Conservation (phyloP, 2,888 invertebrate genomes). For the Cephus pulcher region DNA sequence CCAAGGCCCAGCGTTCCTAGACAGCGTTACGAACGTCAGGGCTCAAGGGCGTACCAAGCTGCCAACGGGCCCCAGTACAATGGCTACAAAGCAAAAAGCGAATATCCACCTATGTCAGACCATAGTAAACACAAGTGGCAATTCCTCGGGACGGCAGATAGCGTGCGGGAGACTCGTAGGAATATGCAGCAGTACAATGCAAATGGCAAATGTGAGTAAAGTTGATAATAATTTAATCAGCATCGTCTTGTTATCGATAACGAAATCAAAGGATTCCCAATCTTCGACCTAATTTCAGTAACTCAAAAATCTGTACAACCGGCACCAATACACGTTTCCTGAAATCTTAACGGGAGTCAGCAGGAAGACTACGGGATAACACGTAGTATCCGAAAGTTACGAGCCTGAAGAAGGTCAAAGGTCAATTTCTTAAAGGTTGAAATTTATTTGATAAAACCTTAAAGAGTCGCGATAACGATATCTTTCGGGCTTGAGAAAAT, state of each 20-base stretch:
- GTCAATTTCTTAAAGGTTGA: too few species aligned
- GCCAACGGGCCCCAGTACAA: slow-evolving; percentile 32
- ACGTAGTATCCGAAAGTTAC: too few species aligned
- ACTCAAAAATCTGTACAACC: too few species aligned
- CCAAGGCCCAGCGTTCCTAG: slow-evolving; percentile 41
- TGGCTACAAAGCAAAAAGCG: slow-evolving; percentile 49
- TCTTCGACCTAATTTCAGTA: too few species aligned
- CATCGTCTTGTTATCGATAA: not conserved
- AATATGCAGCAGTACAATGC: slow-evolving; percentile 46
- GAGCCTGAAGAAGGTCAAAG: too few species aligned
- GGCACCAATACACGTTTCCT: too few species aligned
- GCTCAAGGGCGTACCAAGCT: slow-evolving; percentile 35
- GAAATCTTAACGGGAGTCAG: too few species aligned
- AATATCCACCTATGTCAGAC: slow-evolving; percentile 55
- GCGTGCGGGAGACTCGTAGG: slow-evolving; percentile 53
- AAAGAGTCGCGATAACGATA: too few species aligned
- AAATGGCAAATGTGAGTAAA: slow-evolving; percentile 52
- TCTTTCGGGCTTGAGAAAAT: too few species aligned
- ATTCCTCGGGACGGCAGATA: slow-evolving; percentile 51
- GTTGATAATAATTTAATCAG: not conserved
- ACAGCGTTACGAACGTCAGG: slow-evolving; percentile 46
- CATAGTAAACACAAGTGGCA: slow-evolving; percentile 58
- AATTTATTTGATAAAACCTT: too few species aligned
- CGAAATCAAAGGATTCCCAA: too few species aligned
- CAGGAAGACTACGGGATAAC: too few species aligned